Base-by-base conservation (phyloP, 2,797 vertebrate species). In the Remorina albescens region DNA sequence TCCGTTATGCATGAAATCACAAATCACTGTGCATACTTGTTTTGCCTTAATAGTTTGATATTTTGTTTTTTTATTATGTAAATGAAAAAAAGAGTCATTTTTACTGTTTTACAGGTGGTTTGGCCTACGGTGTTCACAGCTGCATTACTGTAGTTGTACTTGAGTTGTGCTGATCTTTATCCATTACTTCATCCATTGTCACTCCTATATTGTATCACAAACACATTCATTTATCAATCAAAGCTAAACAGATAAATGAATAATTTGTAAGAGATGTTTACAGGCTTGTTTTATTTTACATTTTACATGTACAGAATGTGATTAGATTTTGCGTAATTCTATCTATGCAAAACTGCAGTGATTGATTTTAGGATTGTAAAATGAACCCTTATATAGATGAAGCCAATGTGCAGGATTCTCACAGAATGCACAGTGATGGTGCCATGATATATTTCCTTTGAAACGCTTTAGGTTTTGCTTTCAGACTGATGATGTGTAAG, bases 1-100 rank as follows among this genome's bases (percentile, higher is more conserved):
- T 88, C 58, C 58, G 75, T 93, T 92, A 90, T 91, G 91, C 89
- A 90, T 92, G 85, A 90, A 86, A 86, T 88, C 81, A 88, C 88
- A 89, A 79, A 91, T 92, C 93, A 94, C 94, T 94, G 93, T 94
- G 93, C 93, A 92, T 90, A 91, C 89, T 93, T 93, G 84, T 92
- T 91, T 93, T 94, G 93, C 94, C 93, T 94, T 94, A 94, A 89
- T 73, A 86, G 86, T 66, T 85, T 83, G 66, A 87, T 26, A 34
- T 88, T 90, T 88, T 87, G 70, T 72, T 92, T 93, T 90, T 89
- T 79, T 70, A 63, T 71, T 65, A 71, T 83, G 66, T 85, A 84
- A 70, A 84, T 74, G 16, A 62, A 50, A 26, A 44, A 74, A 59
- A 58, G 15, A 36, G 68, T 81, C 5, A 61, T 67, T 74, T 82